These are phyloP conservation scores for Tolmerus cingulatus DNA, from an alignment of 2,888 invertebrate genomes.

Conservation along the genomic window DNA sequence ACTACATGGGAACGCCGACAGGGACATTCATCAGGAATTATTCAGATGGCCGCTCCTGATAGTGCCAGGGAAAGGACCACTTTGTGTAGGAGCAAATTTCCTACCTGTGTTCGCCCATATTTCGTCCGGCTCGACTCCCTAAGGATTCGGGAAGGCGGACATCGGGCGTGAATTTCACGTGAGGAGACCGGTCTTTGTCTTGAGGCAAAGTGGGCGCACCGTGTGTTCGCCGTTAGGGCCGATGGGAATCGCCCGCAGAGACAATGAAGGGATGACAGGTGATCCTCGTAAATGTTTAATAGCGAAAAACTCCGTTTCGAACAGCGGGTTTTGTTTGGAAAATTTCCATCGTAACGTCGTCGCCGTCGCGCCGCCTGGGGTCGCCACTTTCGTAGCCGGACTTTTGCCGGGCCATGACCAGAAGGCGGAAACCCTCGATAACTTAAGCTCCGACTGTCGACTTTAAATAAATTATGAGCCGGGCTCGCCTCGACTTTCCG, in stretches of 20 bases:
- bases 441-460: conserved; percentile 8
- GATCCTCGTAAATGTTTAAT: conserved; percentile 33
- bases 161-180: neutral
- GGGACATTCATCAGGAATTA: conserved; percentile 16
- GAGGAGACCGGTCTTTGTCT: neutral
- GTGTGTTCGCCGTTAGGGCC: neutral
- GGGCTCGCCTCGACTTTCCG: neutral
- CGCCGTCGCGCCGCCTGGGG: neutral
- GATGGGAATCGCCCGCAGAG: neutral
- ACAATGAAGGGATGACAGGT: conserved; percentile 39
- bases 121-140: neutral
- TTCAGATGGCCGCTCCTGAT: neutral
- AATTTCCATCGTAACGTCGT: neutral
- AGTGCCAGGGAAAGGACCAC: neutral
- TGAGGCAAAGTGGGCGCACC: neutral
- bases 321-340: neutral
- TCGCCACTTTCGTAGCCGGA: neutral
- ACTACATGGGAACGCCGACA: conserved; percentile 6
- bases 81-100: neutral
- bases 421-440: conserved; percentile 29
- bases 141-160: neutral
- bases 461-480: conserved; percentile 32
- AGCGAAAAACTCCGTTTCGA: neutral
- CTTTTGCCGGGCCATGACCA: conserved; percentile 2
- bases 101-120: conserved; percentile 2